Evolutionary conservation across 2,888 invertebrate species (phyloP).

Genomic region (Dione vanillae): DNA sequence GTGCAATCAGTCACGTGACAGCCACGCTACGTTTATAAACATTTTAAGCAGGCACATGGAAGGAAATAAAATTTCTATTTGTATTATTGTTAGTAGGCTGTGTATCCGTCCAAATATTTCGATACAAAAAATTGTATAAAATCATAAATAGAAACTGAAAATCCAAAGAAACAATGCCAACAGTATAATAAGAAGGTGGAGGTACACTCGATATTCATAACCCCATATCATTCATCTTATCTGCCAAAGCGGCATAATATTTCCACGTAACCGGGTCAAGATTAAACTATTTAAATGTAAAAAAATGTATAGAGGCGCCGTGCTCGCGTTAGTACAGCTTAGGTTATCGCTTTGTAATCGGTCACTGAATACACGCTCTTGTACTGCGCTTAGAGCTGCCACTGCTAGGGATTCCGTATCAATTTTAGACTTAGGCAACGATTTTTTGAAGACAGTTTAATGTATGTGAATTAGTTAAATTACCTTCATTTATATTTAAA

Average conservation of each 20-base stretch:
- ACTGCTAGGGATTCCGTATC: constrained; percentile 40
- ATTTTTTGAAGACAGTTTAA: background rate
- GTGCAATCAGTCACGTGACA: constrained; percentile 14
- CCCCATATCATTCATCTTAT: constrained; percentile 6
- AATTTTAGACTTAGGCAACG: constrained; percentile 25
- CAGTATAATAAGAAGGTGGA: background rate
- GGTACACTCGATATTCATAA: background rate
- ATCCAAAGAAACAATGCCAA: constrained; percentile 4
- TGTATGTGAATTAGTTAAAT: too few relatives aligned
- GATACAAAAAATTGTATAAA: background rate
- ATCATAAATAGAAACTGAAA: too few relatives aligned
- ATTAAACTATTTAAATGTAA: constrained; percentile 25
- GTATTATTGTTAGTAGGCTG: too few relatives aligned
- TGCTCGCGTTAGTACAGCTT: constrained; percentile 45
- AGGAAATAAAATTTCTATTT: too few relatives aligned
- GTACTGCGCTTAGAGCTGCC: constrained; percentile 16
- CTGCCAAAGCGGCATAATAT: background rate
- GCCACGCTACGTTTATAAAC: background rate
- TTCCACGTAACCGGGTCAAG: constrained; percentile 21
- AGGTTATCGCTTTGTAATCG: constrained; percentile 47
- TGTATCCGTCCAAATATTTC: background rate
- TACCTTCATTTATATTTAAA: too few relatives aligned
- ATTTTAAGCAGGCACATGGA: background rate
- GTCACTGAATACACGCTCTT: constrained; percentile 29
- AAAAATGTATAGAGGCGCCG: constrained; percentile 24